Evolutionary conservation across 2,888 invertebrate species (phyloP), one percentile per base, ranked within the genome.

Genomic region (Ophraella communa): DNA sequence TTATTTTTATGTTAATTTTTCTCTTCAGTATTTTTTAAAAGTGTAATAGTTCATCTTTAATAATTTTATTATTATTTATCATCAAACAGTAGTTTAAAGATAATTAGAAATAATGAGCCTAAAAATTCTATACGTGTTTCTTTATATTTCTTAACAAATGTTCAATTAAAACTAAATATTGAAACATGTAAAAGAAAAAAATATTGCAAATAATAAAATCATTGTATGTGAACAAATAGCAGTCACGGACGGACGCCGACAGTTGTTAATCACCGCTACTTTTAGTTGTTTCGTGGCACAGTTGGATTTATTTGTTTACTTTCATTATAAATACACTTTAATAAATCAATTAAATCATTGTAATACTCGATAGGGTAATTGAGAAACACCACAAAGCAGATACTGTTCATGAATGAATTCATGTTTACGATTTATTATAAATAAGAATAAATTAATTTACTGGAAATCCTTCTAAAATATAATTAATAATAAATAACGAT

Each of bases 181-280:
- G n/a, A n/a, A n/a, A n/a, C n/a, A n/a, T 47, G 23, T n/a, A 11
- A 47, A 18, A 45, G 14, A 11, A 3, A 42, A 17, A 17, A 42
- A 14, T 18, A 24, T 3, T 42, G 3, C 35, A 42, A n/a, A n/a
- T n/a, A n/a, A n/a, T n/a, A n/a, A n/a, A n/a, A n/a, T n/a, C n/a
- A n/a, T 11, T 42, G 24, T 42, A 21, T 62, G 52, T 58, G 53
- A 68, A 62, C 56, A 69, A 69, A 66, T 64, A 64, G 49, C 51
- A 64, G 68, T 69, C 62, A 66, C 60, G 66, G n/a, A n/a, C n/a
- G n/a, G n/a, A 69, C 68, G 66, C 61, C 55, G 33, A 57, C 58
- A 39, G 14, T 35, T 44, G 66, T 68, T 66, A 53, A 62, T 65
- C 57, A 53, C 23, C 27, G 14, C 17, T 30, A 30, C 14, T 54